Conservation (phyloP, 2,888 invertebrate species). For the Caenorhabditis wallacei region DNA sequence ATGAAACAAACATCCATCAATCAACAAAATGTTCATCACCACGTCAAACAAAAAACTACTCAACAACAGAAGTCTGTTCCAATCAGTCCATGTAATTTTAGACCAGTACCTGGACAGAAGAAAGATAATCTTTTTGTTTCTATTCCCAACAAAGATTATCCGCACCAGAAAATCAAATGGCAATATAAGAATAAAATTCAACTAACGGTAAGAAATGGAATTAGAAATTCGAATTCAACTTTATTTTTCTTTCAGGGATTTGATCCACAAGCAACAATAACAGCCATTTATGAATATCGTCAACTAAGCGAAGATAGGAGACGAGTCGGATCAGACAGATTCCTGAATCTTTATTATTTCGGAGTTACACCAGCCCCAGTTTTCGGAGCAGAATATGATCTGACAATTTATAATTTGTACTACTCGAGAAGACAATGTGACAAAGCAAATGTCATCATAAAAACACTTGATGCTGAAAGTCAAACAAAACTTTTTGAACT, state of each 20-base stretch:
- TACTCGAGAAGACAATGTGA: conserved; percentile 17
- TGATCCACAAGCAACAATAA: neutral
- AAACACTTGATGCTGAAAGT: neutral
- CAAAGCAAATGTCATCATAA: neutral
- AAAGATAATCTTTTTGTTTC: neutral
- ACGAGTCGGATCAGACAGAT: neutral
- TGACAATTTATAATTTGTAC: conserved; percentile 6
- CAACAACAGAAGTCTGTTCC: neutral
- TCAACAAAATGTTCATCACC: too few relatives aligned
- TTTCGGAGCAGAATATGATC: neutral
- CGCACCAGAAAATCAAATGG: too few relatives aligned
- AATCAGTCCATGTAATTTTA: neutral
- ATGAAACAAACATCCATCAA: too few relatives aligned
- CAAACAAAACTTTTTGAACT: neutral
- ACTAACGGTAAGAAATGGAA: too few relatives aligned
- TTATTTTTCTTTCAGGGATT: too few relatives aligned
- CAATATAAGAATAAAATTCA: too few relatives aligned
- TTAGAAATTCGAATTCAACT: too few relatives aligned
- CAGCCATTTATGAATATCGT: neutral
- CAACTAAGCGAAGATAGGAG: neutral
- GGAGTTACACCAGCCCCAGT: neutral
- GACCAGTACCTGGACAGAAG: neutral
- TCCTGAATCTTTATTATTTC: conserved; percentile 7
- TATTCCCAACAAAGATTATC: neutral
- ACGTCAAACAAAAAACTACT: too few relatives aligned